Percentiles rank a stretch among this genome's conserved stretches.
phyloP scores from a whole-genome alignment of 2,797 vertebrate species.

The Falco rusticolus region DNA sequence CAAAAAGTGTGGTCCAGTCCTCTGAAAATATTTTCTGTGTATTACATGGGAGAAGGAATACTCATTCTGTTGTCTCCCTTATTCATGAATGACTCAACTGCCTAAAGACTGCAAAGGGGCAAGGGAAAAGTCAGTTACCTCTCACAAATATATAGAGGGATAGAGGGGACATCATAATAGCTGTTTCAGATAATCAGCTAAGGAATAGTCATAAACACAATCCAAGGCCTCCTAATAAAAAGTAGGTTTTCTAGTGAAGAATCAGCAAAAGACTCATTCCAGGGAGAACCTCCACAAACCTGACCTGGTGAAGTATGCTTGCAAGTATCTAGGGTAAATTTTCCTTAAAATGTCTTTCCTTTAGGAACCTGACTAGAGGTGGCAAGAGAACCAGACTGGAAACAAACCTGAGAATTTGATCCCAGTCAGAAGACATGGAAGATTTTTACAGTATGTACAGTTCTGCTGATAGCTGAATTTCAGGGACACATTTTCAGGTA shows the following conservation, averaged over 20 bases:
- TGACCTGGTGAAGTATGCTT: background rate
- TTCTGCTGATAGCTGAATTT: background rate
- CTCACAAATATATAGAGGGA: background rate
- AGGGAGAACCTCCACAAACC: background rate
- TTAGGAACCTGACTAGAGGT: background rate
- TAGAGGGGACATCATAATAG: background rate
- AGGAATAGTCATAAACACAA: background rate
- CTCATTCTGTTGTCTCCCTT: background rate
- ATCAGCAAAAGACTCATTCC: background rate
- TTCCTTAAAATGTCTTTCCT: background rate
- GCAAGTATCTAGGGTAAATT: background rate
- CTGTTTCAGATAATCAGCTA: background rate
- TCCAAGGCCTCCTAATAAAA: background rate
- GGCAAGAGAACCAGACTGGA: background rate
- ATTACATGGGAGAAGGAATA: background rate
- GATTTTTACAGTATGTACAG: background rate
- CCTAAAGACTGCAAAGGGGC: background rate
- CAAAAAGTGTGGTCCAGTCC: background rate
- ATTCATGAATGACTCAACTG: background rate
- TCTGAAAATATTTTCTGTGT: background rate
- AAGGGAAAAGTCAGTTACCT: background rate
- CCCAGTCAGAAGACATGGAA: background rate
- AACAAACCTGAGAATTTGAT: background rate
- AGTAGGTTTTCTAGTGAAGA: background rate
- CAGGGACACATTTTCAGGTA: background rate